Evolutionary conservation across 2,113 vertebrate genomes (phyloP).

Genomic region (Datnioides undecimradiatus): DNA sequence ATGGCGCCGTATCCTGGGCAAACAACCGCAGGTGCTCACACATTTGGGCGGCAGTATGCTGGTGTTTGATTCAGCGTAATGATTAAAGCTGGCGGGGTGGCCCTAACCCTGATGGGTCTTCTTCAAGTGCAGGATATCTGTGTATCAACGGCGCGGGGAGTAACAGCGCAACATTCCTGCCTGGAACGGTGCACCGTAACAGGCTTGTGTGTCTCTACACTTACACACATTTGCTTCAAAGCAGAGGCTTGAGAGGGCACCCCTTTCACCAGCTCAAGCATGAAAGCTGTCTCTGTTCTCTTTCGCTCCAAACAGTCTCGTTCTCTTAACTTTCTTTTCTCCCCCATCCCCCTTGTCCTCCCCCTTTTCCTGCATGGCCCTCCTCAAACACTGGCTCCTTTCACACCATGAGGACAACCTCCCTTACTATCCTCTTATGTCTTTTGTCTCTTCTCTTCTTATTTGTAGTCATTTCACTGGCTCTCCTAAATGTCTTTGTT

Average conservation of each 20-base stretch:
- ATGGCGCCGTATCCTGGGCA: slow-evolving; percentile 10
- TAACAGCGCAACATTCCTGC: too few species aligned
- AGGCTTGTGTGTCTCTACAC: neutral
- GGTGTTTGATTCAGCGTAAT: too few species aligned
- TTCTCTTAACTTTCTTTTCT: slow-evolving; percentile 43
- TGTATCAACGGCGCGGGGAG: too few species aligned
- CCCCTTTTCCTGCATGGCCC: slow-evolving; percentile 25
- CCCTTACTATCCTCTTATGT: slow-evolving; percentile 2
- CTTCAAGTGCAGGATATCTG: too few species aligned
- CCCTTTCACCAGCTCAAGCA: slow-evolving; percentile 67
- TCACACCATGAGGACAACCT: slow-evolving; percentile 48
- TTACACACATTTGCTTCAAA: slow-evolving; percentile 40
- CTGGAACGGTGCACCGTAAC: too few species aligned
- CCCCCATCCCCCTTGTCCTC: neutral
- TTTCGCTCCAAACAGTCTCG: slow-evolving; percentile 49
- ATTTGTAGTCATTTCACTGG: slow-evolving; percentile 23
- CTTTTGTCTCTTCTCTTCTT: slow-evolving; percentile 5
- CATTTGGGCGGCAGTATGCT: too few species aligned
- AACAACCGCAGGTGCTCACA: slow-evolving; percentile 17
- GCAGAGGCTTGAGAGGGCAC: slow-evolving; percentile 56
- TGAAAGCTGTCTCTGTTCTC: slow-evolving; percentile 84
- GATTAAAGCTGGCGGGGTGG: too few species aligned
- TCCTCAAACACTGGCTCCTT: slow-evolving; percentile 69
- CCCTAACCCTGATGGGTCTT: too few species aligned
- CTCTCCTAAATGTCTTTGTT: neutral